Conservation (phyloP, 2,888 invertebrate genomes). For the Meta bourneti region DNA sequence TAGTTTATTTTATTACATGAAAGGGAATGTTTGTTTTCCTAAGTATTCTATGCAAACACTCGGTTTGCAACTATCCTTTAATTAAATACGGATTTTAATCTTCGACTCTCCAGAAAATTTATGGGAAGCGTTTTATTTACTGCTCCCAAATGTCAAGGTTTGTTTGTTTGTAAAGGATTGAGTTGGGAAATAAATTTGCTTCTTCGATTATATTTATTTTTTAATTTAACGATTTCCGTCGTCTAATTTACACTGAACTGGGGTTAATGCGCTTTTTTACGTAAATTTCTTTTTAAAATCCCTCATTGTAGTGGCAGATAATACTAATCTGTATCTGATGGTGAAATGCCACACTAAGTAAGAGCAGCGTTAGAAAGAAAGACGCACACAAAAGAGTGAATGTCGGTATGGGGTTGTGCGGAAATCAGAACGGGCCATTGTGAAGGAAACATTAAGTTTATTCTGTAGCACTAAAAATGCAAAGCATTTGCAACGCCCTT, state of each 20-base stretch:
- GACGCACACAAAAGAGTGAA: too few relatives aligned
- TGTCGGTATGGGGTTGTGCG: too few relatives aligned
- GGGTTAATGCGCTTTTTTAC: too few relatives aligned
- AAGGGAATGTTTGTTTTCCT: neutral
- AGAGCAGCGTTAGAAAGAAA: neutral
- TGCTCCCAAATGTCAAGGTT: neutral
- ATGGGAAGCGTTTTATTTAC: neutral
- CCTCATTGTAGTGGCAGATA: neutral
- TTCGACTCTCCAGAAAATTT: neutral
- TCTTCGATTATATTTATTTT: too few relatives aligned
- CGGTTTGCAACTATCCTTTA: neutral
- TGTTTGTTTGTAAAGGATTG: too few relatives aligned
- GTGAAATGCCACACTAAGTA: neutral
- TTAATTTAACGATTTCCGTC: too few relatives aligned
- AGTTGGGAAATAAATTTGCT: too few relatives aligned
- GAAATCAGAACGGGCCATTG: neutral
- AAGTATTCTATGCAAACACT: neutral
- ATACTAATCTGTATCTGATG: slow-evolving; percentile 31
- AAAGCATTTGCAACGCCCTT: slow-evolving; percentile 20
- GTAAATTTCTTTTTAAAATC: too few relatives aligned
- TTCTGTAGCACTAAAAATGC: slow-evolving; percentile 38
- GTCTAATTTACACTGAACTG: too few relatives aligned
- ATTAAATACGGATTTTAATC: neutral
- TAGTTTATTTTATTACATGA: neutral
- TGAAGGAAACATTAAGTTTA: slow-evolving; percentile 36